Evolutionary conservation across 2,888 invertebrate genomes (phyloP).

Genomic region (Polyploca ridens): DNA sequence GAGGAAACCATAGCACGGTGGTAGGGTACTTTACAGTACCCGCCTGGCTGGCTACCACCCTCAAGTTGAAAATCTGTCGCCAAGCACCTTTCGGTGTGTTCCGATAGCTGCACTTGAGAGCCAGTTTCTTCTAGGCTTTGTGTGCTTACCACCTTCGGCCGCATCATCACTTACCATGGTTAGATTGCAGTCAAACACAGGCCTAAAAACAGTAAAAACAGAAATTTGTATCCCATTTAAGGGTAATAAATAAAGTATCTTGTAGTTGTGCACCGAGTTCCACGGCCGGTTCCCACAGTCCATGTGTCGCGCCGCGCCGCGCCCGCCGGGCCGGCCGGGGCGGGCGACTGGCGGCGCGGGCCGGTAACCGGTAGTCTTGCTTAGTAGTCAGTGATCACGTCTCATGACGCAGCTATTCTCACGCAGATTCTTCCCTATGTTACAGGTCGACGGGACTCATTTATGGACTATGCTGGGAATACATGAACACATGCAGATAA

Average conservation of each 20-base stretch:
- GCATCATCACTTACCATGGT: too few relatives aligned
- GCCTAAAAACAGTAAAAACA: neutral
- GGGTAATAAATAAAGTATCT: neutral
- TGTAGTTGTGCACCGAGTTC: neutral
- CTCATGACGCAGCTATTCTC: constrained; percentile 57
- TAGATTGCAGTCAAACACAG: too few relatives aligned
- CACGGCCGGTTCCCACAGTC: constrained; percentile 4
- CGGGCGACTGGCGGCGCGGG: neutral
- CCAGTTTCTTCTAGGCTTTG: too few relatives aligned
- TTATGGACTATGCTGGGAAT: constrained; percentile 1
- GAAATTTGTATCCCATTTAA: neutral
- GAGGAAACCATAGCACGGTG: too few relatives aligned
- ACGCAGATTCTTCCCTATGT: constrained; percentile 40
- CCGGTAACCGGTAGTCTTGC: neutral
- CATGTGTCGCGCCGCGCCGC: neutral
- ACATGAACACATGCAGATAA: neutral
- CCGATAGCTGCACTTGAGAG: too few relatives aligned
- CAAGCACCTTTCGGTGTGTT: too few relatives aligned
- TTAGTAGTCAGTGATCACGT: neutral
- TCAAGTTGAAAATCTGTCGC: too few relatives aligned
- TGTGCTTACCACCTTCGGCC: too few relatives aligned
- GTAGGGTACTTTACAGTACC: too few relatives aligned
- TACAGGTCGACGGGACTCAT: constrained; percentile 26
- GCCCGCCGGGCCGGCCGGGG: neutral
- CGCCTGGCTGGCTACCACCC: too few relatives aligned